A percentile compares a stretch with the other conserved stretches of the same genome.
These are phyloP conservation scores for Lethenteron camtschaticum DNA, from an alignment of 2,113 vertebrate species.

Conservation along the genomic window DNA sequence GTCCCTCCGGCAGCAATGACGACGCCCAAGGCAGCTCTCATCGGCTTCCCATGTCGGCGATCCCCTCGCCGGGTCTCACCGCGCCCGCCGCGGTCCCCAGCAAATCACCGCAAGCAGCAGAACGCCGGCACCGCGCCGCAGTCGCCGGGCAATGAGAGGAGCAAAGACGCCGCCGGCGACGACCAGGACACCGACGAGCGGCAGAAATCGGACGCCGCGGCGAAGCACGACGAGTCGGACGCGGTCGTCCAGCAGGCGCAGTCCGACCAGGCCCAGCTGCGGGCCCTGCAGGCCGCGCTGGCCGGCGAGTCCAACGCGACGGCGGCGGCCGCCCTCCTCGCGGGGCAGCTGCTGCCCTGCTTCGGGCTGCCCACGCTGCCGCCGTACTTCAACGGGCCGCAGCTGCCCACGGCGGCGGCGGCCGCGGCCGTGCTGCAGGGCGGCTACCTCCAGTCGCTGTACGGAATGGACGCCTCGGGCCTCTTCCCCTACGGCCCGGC, in stretches of 20 bases:
- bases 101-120: conserved; percentile 37
- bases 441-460: conserved; percentile 76
- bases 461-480: conserved; percentile 56
- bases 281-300: conserved; percentile 82
- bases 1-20: conserved; percentile 1
- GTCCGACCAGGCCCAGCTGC: conserved; percentile 69
- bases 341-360: conserved; percentile 93
- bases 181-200: conserved; percentile 47
- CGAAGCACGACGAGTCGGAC: conserved; percentile 77
- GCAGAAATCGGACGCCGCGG: conserved; percentile 52
- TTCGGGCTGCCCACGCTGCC: conserved; percentile 92
- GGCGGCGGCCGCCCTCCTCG: conserved; percentile 43
- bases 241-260: conserved; percentile 57
- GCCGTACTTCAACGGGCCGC: conserved; percentile 66
- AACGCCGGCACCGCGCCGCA: conserved; percentile 24
- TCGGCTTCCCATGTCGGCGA: too few relatives aligned
- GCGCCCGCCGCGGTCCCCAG: conserved; percentile 75
- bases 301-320: conserved; percentile 43
- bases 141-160: conserved; percentile 81
- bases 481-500: conserved; percentile 80
- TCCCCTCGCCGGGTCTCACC: conserved; percentile 37
- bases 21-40: too few relatives aligned
- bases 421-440: conserved; percentile 64
- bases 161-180: conserved; percentile 86
- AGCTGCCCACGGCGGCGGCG: conserved; percentile 14